phyloP scores from a whole-genome alignment of 2,888 invertebrate genomes.

The Ochropleura plecta region DNA sequence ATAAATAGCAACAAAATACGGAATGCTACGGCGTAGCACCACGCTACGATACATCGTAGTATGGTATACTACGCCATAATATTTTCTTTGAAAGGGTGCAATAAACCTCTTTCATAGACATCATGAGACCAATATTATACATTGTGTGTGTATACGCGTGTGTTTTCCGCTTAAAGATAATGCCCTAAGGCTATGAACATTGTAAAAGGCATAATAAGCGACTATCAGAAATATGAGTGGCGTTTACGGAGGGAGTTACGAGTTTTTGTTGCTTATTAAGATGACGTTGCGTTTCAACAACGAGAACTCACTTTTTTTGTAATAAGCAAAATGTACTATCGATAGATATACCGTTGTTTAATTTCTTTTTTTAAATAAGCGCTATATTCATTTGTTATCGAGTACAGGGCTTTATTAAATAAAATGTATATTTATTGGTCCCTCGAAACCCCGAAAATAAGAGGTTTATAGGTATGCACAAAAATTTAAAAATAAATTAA shows the following conservation, averaged over 20 bases:
- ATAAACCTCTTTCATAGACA: slow-evolving; percentile 21
- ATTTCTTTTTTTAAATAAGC: neutral
- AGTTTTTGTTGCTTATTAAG: slow-evolving; percentile 7
- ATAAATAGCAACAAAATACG: neutral
- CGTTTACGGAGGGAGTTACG: neutral
- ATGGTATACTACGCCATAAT: slow-evolving; percentile 5
- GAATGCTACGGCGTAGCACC: slow-evolving; percentile 5
- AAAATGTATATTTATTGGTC: neutral
- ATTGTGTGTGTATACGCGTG: slow-evolving; percentile 9
- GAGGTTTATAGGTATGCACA: neutral
- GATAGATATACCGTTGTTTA: neutral
- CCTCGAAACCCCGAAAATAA: neutral
- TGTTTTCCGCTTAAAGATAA: slow-evolving; percentile 52
- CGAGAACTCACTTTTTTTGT: neutral
- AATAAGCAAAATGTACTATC: neutral
- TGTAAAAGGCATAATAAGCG: slow-evolving; percentile 29
- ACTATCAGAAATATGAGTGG: slow-evolving; percentile 9
- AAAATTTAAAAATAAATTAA: neutral
- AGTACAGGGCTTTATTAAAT: neutral
- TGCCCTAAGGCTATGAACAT: slow-evolving; percentile 24
- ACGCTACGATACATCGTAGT: slow-evolving; percentile 2
- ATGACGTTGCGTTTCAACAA: slow-evolving; percentile 8
- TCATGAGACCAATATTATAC: slow-evolving; percentile 21
- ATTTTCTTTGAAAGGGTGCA: slow-evolving; percentile 2
- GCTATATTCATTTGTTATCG: neutral